Evolutionary conservation across 2,888 invertebrate genomes (phyloP).

Genomic region (Hesperia comma): DNA sequence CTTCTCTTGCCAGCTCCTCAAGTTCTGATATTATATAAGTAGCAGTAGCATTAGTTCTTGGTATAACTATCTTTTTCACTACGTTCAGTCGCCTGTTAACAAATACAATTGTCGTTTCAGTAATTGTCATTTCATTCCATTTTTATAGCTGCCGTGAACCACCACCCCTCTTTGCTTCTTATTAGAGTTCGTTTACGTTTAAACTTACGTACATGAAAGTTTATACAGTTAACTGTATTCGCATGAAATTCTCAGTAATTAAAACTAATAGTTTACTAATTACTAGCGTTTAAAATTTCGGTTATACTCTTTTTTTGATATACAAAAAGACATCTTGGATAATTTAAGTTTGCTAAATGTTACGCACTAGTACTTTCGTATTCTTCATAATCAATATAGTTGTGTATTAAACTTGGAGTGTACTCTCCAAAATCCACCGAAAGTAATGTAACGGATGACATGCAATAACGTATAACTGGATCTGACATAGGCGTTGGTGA

Average conservation of each 20-base stretch:
- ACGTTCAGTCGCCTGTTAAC: conserved; percentile 55
- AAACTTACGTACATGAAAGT: too few relatives aligned
- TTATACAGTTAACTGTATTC: too few relatives aligned
- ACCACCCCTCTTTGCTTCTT: conserved; percentile 14
- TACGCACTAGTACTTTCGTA: background rate
- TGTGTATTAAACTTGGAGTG: conserved; percentile 1
- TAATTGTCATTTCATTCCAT: conserved; percentile 5
- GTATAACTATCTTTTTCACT: conserved; percentile 53
- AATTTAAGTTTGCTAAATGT: background rate
- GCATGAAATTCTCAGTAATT: too few relatives aligned
- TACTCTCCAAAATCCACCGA: conserved; percentile 38
- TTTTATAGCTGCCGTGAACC: conserved; percentile 35
- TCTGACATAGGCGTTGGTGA: conserved; percentile 38
- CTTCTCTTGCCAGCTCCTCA: conserved; percentile 57
- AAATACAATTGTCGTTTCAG: conserved; percentile 38
- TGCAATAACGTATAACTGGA: conserved; percentile 40
- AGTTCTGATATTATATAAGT: conserved; percentile 52
- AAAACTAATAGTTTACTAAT: too few relatives aligned
- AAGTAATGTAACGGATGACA: conserved; percentile 41
- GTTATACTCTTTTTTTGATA: background rate
- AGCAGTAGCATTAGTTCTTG: conserved; percentile 51
- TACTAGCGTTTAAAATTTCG: background rate
- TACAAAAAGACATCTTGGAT: background rate
- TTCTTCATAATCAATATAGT: conserved; percentile 19
- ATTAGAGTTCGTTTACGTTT: too few relatives aligned